Evolutionary conservation across 1,140 invertebrate genomes (phyloP).

Genomic region (Idris sp.): DNA sequence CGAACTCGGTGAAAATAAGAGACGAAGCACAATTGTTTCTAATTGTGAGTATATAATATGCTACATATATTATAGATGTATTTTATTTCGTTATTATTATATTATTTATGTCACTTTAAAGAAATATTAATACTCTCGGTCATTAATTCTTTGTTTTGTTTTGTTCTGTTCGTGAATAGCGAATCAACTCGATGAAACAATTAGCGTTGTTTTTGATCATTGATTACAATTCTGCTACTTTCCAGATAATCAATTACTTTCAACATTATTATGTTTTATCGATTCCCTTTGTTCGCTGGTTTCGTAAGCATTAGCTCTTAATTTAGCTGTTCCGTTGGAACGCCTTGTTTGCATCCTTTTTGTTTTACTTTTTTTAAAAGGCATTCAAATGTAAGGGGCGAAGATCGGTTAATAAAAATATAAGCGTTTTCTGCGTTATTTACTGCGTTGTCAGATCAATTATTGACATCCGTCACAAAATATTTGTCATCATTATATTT

Average conservation of each 20-base stretch:
- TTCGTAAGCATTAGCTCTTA: conserved; percentile 19
- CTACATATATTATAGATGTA: conserved; percentile 66
- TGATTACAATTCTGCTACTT: conserved; percentile 25
- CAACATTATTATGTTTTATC: conserved; percentile 34
- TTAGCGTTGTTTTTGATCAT: conserved; percentile 29
- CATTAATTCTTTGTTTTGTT: conserved; percentile 24
- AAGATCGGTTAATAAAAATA: conserved; percentile 48
- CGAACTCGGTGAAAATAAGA: conserved; percentile 66
- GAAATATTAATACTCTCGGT: conserved; percentile 69
- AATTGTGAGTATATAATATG: conserved; percentile 67
- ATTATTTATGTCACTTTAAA: conserved; percentile 71
- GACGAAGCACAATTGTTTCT: conserved; percentile 67
- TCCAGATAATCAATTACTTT: conserved; percentile 35
- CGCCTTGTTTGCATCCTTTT: conserved; percentile 5
- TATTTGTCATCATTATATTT: conserved; percentile 20
- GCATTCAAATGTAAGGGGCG: conserved; percentile 35
- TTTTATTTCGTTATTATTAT: conserved; percentile 67
- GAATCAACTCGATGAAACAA: conserved; percentile 43
- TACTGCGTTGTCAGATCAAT: conserved; percentile 54
- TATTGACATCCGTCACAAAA: conserved; percentile 60
- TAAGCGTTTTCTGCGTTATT: conserved; percentile 43
- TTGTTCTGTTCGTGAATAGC: conserved; percentile 27
- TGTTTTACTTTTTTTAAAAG: conserved; percentile 22
- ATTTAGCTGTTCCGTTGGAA: conserved; percentile 8
- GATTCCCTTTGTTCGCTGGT: conserved; percentile 31